Evolutionary conservation across 1,140 invertebrate species (phyloP), one percentile per base, ranked within the genome.

Genomic region (Rhopalosiphum padi): DNA sequence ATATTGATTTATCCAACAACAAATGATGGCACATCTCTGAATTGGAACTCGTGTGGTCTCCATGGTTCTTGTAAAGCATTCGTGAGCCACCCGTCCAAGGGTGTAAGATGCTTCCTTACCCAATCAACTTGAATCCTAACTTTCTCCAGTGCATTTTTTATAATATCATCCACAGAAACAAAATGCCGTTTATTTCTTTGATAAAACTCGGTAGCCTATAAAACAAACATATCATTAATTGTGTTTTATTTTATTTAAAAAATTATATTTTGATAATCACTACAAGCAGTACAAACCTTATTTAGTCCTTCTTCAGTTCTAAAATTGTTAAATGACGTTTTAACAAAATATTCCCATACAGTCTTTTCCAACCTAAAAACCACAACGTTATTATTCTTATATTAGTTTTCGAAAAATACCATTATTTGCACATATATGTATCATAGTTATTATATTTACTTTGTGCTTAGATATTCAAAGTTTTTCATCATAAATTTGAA

Each of bases 331-430:
- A 97, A 97, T 0, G 97, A 97, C 22, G 96, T 96, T 87, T 96
- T 96, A 25, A 97, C 96, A 11, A 97, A 95, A 94, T 96, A 97
- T 93, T 97, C 96, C 97, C 97, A 98, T 25, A 97, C 95, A 94
- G 97, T 97, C 46, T 96, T 96, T 90, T 96, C 95, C 94, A 97
- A 96, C 94, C 97, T 97, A 94, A 94, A 95, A 94, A 94, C 53
- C 86, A 94, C 90, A 86, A 94, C 15, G 41, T 94, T 46, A 83
- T 60, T 35, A 60, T 68, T 46, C 77, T 87, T 11, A 43, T 37
- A 68, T 86, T 23, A 5, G 25, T 41, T 77, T 77, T 77, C 15
- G 7, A 30, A 41, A 11, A 37, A 89, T 89, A 55, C 18, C 21
- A 68, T 68, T 68, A 77, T n/a, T 77, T 89, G 5, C 22, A 37